phyloP scores from a whole-genome alignment of 2,797 vertebrate species.

The Enteromius viviparus region DNA sequence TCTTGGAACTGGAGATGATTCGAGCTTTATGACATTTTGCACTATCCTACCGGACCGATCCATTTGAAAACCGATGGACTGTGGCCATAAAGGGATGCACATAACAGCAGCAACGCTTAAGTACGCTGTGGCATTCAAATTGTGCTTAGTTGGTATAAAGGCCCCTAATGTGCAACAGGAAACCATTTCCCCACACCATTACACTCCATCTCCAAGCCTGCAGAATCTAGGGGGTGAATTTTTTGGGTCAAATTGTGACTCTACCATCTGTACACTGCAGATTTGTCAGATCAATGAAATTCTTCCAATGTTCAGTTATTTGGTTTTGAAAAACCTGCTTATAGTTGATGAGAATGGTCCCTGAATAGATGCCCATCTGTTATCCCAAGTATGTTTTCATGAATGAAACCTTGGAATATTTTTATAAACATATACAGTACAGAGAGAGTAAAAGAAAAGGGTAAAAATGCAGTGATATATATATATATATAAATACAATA shows the following conservation, averaged over 20 bases:
- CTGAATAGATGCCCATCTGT: neutral
- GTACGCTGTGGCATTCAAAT: constrained; percentile 33
- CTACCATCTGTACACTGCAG: constrained; percentile 12
- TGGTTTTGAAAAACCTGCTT: constrained; percentile 13
- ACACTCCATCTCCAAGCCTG: constrained; percentile 19
- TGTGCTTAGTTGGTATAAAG: constrained; percentile 42
- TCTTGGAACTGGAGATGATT: constrained; percentile 23
- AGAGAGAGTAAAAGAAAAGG: too few species aligned
- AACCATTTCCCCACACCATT: constrained; percentile 35
- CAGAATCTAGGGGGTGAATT: constrained; percentile 10
- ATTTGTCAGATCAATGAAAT: constrained; percentile 2
- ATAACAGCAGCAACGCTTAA: constrained; percentile 39
- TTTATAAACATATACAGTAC: too few species aligned
- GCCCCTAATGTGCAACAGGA: constrained; percentile 12
- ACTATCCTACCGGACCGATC: constrained; percentile 30
- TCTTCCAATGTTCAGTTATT: constrained; percentile 1
- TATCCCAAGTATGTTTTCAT: neutral
- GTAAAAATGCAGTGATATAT: too few species aligned
- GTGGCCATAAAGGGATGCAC: constrained; percentile 36
- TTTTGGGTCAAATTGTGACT: constrained; percentile 30
- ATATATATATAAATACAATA: too few species aligned
- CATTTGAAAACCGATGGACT: constrained; percentile 39
- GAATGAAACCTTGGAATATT: neutral
- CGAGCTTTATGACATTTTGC: constrained; percentile 18
- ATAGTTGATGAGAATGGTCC: neutral